Base-by-base conservation (phyloP, 2,888 invertebrate genomes). In the Napeogenes sylphis region DNA sequence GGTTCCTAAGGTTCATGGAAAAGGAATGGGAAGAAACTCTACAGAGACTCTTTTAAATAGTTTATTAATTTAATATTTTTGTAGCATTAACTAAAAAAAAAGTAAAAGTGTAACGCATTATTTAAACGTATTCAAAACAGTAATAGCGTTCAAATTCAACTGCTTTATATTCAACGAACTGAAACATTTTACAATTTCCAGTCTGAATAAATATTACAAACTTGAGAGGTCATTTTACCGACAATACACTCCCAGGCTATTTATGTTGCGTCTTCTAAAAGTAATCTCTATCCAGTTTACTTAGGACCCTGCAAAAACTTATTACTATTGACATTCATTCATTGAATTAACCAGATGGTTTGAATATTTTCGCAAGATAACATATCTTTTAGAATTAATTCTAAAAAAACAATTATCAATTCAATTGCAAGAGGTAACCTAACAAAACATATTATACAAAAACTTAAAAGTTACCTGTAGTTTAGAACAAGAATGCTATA, bases 181-280 rank as follows among this genome's bases (percentile, higher is more conserved):
- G 33, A 42, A 30, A 45, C 30, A 53, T 45, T 55, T 63, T 55
- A 45, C 46, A 63, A 59, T 59, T 60, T 58, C 38, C 60, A 60
- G 46, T 42, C 45, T 45, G 42, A 59, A 59, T 57, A 63, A 63
- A 60, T 63, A 63, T 30, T 10, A 6, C 14, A 30, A 57, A 54
- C 54, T 55, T 47, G 42, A 58, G 38, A 60, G 38, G 54, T 53
- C 54, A 60, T 57, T 60, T 56, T 57, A 59, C 53, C 38, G 45
- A 59, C 53, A 56, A 63, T 63, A 30, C 13, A 46, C 46, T 60
- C 53, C 45, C 47, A 32, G 35, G 54, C 63, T 60, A 63, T 59
- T 59, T 60, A 63, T 59, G 47, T 53, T 38, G 46, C 51, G 30
- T n/a, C 33, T 59, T 32, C 42, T 55, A 5, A 33, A 55, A 56